phyloP scores from a whole-genome alignment of 2,888 invertebrate species.

The Fabriciana adippe region DNA sequence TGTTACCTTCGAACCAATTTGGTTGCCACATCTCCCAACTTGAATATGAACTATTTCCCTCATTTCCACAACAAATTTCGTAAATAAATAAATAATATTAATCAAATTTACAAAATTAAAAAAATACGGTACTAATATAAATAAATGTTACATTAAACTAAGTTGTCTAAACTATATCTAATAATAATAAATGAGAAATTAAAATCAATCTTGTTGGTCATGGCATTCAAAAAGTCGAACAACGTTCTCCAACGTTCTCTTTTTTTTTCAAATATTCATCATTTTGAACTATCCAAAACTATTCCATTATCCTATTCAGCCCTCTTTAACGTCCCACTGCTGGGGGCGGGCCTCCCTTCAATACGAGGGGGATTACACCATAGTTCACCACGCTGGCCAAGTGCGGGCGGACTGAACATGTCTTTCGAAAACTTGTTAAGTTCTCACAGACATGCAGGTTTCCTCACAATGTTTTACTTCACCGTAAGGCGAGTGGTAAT shows the following conservation, averaged over 20 bases:
- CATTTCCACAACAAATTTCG: slow-evolving; percentile 79
- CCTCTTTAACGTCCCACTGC: too few species aligned
- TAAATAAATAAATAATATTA: slow-evolving; percentile 45
- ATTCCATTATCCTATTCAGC: not conserved
- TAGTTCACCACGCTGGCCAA: too few species aligned
- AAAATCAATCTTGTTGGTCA: not conserved
- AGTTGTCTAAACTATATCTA: not conserved
- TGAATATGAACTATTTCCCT: slow-evolving; percentile 92
- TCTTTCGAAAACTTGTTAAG: too few species aligned
- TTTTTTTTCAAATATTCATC: not conserved
- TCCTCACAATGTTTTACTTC: too few species aligned
- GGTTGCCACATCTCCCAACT: slow-evolving; percentile 81
- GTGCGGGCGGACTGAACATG: too few species aligned
- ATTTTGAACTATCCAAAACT: too few species aligned
- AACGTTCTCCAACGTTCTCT: too few species aligned
- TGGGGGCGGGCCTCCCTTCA: too few species aligned
- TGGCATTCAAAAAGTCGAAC: not conserved
- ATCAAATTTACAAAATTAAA: slow-evolving; percentile 50
- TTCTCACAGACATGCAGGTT: too few species aligned
- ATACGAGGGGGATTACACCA: too few species aligned
- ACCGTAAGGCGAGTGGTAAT: too few species aligned
- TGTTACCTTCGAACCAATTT: slow-evolving; percentile 89
- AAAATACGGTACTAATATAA: slow-evolving; percentile 58
- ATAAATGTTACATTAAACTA: slow-evolving; percentile 36
- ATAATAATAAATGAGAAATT: not conserved